Evolutionary conservation across 2,888 invertebrate species (phyloP), one percentile per base, ranked within the genome.

Genomic region (Pseudococcus jackbeardsleyi): DNA sequence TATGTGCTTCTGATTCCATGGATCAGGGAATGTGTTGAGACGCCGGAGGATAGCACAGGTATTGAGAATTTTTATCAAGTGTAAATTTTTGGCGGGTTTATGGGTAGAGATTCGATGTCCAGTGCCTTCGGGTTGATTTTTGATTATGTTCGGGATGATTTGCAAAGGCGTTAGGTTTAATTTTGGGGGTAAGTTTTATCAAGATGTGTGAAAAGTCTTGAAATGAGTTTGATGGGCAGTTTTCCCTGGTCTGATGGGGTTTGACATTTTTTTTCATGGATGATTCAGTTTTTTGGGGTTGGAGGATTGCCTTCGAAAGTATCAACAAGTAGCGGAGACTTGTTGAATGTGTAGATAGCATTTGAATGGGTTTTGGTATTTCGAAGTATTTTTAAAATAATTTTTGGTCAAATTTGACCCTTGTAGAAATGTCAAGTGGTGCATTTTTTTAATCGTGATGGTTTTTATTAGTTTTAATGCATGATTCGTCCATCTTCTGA

Each of bases 61-160:
- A 64, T 64, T 64, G 64, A 64, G 26, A 19, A 77, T 39, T 77
- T 77, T 77, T 39, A 39, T 77, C 42, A 42, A 0, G 5, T 42
- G 72, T 8, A 33, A 26, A 8, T 77, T 64, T 22, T 64, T 64
- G 19, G 0, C 59, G 17, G 17, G 50, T 54, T 50, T n/a, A n/a
- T n/a, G n/a, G 5, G 0, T n/a, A 54, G 15, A n/a, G 46, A 46
- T 82, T 82, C 46, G 79, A 82, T 82, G 79, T 82, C 79, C 79
- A 82, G 79, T 82, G 79, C 79, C 22, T 46, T 82, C 42, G 79
- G 46, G 9, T 50, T 59, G 84, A 26, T 54, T 54, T 85, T 6
- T 50, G n/a, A 59, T 50, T 48, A 0, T 0, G 26, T n/a, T 5
- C n/a, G 54, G 15, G n/a, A 7, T 54, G 54, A 54, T 17, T 54